Evolutionary conservation across 1,140 invertebrate genomes (phyloP).

Genomic region (Diprion similis): DNA sequence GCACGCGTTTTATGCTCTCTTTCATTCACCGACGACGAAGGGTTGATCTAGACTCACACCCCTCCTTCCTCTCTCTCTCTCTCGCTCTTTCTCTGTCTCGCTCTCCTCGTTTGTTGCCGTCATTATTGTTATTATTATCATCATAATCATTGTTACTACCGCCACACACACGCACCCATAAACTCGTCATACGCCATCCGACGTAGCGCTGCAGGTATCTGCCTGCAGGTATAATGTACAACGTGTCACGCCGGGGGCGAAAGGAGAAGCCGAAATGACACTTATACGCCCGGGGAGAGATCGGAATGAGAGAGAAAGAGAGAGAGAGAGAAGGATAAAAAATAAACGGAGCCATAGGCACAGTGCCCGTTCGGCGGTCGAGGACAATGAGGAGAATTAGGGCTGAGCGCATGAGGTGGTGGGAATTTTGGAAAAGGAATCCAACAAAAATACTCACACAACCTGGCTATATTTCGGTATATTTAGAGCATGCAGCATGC

Average conservation of each 20-base stretch:
- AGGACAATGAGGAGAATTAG: constrained; percentile 48
- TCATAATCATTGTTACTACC: no score
- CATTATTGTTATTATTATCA: no score
- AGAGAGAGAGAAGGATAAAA: neutral
- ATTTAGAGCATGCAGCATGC: constrained; percentile 11
- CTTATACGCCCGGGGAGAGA: neutral
- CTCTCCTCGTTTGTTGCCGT: neutral
- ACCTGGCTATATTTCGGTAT: constrained; percentile 14
- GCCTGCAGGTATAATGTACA: no score
- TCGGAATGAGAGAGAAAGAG: neutral
- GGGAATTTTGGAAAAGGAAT: constrained; percentile 13
- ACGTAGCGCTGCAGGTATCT: no score
- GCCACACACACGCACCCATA: no score
- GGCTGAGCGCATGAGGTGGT: constrained; percentile 14
- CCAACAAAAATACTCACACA: constrained; percentile 25
- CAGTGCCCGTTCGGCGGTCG: neutral
- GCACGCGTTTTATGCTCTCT: constrained; percentile 8
- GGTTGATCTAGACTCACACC: neutral
- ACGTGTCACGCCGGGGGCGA: neutral
- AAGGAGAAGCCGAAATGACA: constrained; percentile 1
- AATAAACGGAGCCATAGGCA: neutral
- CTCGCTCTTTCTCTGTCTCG: neutral
- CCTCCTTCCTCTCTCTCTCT: neutral
- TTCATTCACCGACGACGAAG: neutral
- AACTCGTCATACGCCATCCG: no score